Base-by-base conservation (phyloP, 2,113 vertebrate species). In the Toxotes jaculatrix region DNA sequence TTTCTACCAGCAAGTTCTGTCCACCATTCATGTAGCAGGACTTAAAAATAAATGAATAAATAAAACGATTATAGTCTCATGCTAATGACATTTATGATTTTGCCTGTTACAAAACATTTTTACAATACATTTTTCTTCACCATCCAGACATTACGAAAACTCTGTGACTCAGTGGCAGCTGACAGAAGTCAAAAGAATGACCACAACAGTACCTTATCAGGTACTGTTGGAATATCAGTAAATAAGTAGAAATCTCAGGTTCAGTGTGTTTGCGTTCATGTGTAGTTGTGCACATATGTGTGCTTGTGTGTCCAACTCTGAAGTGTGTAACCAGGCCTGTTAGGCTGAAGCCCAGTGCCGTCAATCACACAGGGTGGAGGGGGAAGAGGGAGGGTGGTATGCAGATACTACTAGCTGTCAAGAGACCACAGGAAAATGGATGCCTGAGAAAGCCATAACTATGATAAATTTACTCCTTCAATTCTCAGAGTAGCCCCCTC, bases 391-490 rank as follows among this genome's bases (percentile, higher is more conserved):
- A 61, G 31, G 82, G 51, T 51, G 57, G 84, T 88, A 92, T 92
- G 90, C 92, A 93, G 93, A 94, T 92, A 92, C 88, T 88, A 90
- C 89, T 79, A 81, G 95, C 97, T 97, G 96, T 97, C 96, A 96
- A 94, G 95, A 95, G 93, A 94, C 96, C 95, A 94, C 94, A 94
- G 96, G 95, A 97, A 97, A 98, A 98, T 95, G 97, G 96, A 98
- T 96, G 97, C 95, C 91, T 92, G 76, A 96, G 96, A 96, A 98
- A 98, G 96, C 97, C 96, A 96, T 98, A 98, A 98, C 96, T 96
- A 98, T 98, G 97, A 99, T 97, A 97, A 98, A 98, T 98, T 97
- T 89, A 92, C 96, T 96, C 92, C 73, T 86, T 89, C 87, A 83
- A 88, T 89, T 89, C 88, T 88, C 59, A 5, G 72, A 88, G 84